These are phyloP conservation scores for Rhinichthys osculus DNA, from an alignment of 2,797 vertebrate genomes.

Conservation along the genomic window DNA sequence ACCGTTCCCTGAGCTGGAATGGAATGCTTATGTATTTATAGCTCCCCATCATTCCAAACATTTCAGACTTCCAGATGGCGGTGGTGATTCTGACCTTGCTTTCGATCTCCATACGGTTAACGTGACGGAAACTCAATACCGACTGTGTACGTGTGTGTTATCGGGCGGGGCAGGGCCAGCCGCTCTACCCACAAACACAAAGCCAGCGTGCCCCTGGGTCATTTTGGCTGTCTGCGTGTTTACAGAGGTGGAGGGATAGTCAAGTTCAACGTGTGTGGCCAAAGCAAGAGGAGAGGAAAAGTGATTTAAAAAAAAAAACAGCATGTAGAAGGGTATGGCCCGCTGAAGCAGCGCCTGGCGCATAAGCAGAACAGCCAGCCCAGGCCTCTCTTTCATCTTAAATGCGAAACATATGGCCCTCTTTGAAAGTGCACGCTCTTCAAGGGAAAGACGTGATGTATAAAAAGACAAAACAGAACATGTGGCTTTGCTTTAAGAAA, in stretches of 20 bases:
- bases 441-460: conserved; percentile 55
- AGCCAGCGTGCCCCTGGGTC: background rate
- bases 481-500: conserved; percentile 55
- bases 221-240: conserved; percentile 31
- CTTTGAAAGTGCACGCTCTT: conserved; percentile 59
- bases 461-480: conserved; percentile 53
- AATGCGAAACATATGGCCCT: conserved; percentile 68
- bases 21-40: conserved; percentile 61
- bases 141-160: background rate
- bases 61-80: conserved; percentile 60
- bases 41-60: conserved; percentile 53
- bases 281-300: conserved; percentile 26
- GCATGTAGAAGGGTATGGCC: conserved; percentile 29
- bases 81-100: conserved; percentile 38
- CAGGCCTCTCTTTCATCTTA: conserved; percentile 64
- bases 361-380: conserved; percentile 51
- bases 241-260: conserved; percentile 40
- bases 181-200: background rate
- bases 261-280: conserved; percentile 46
- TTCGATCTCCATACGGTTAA: conserved; percentile 24
- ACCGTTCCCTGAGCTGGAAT: conserved; percentile 44
- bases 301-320: conserved; percentile 44
- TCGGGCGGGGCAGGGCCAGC: background rate
- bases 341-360: conserved; percentile 47
- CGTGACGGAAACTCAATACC: conserved; percentile 33